Percentiles rank a stretch among this genome's conserved stretches.
Evolutionary conservation across 2,113 vertebrate species (phyloP).

Genomic region (Egretta garzetta): DNA sequence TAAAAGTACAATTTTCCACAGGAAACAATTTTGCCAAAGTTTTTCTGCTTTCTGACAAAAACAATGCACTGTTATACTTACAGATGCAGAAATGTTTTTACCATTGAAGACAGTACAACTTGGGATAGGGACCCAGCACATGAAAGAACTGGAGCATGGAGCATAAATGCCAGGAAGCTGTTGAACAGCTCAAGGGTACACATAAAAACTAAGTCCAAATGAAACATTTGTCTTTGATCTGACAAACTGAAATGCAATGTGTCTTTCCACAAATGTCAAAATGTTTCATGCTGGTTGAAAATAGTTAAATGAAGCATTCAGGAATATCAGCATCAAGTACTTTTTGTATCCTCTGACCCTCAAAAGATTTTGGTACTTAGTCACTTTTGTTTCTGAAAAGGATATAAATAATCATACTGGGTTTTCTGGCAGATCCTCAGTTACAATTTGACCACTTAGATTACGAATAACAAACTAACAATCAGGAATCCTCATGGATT

Average conservation of each 20-base stretch:
- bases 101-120: background rate
- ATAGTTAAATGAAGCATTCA: conserved; percentile 1
- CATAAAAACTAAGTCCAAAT: conserved; percentile 14
- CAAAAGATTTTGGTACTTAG: background rate
- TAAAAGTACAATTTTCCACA: background rate
- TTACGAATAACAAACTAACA: background rate
- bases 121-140: background rate
- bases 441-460: background rate
- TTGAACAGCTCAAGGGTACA: conserved; percentile 17
- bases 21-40: conserved; percentile 13
- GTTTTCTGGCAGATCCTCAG: background rate
- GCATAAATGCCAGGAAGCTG: conserved; percentile 14
- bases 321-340: background rate
- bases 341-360: background rate
- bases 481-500: background rate
- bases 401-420: background rate
- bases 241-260: conserved; percentile 1
- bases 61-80: background rate
- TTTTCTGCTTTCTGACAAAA: conserved; percentile 28
- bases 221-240: conserved; percentile 50
- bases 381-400: background rate
- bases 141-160: background rate
- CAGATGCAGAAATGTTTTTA: conserved; percentile 17
- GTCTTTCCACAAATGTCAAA: conserved; percentile 22
- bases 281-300: conserved; percentile 18